A percentile compares a stretch with the other conserved stretches of the same genome.
These are phyloP conservation scores for Acanthosepion esculentum DNA, from an alignment of 2,888 invertebrate species.

Conservation along the genomic window DNA sequence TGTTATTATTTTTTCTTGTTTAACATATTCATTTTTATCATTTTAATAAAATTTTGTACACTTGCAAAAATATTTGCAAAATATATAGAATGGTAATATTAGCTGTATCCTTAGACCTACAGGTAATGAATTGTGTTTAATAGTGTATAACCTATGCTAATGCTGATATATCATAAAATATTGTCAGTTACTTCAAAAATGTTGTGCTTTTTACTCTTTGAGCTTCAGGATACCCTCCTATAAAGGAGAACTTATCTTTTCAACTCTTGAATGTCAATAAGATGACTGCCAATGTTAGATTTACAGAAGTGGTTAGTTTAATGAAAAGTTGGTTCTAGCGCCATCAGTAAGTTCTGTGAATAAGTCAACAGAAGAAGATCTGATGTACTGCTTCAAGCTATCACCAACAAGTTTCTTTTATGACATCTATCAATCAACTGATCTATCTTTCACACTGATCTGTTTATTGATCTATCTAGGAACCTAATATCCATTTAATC, in stretches of 20 bases:
- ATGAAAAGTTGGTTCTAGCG: not conserved
- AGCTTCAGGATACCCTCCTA: not conserved
- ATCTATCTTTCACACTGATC: not conserved
- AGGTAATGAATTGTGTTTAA: too few species aligned
- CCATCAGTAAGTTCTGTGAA: not conserved
- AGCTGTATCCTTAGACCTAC: too few species aligned
- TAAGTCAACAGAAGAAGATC: not conserved
- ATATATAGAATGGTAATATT: too few species aligned
- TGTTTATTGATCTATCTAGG: not conserved
- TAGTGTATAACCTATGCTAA: too few species aligned
- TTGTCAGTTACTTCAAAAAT: too few species aligned
- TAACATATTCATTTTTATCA: too few species aligned
- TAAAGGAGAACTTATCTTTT: not conserved
- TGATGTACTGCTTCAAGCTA: not conserved
- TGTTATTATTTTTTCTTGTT: too few species aligned
- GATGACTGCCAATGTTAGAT: not conserved
- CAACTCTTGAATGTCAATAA: not conserved
- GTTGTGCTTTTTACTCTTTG: too few species aligned
- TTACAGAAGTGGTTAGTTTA: not conserved
- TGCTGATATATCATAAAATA: too few species aligned
- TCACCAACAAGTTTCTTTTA: not conserved
- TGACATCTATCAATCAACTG: not conserved
- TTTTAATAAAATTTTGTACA: too few species aligned
- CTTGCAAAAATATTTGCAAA: too few species aligned
- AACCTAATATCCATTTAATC: not conserved